phyloP scores from a whole-genome alignment of 2,113 vertebrate species.

The Hippolais icterina region DNA sequence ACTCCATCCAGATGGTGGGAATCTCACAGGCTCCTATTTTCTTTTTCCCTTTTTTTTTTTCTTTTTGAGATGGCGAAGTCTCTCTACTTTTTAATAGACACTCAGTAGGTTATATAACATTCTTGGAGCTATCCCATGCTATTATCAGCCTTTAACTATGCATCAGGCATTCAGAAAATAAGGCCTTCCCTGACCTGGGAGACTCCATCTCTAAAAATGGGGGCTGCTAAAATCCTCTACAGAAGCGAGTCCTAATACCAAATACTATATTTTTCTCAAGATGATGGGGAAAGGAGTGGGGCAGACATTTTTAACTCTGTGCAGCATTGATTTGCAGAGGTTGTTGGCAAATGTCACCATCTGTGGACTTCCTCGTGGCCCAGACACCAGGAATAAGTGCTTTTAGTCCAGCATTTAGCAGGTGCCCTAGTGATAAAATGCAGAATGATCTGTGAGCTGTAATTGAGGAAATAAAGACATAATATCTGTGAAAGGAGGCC shows the following conservation, averaged over 20 bases:
- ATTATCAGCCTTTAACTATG: slow-evolving; percentile 20
- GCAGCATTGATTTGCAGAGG: background rate
- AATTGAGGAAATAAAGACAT: background rate
- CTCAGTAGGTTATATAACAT: slow-evolving; percentile 44
- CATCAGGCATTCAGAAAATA: slow-evolving; percentile 26
- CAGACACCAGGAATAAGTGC: background rate
- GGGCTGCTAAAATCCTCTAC: background rate
- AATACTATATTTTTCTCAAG: background rate
- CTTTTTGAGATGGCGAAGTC: background rate
- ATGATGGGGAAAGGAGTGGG: background rate
- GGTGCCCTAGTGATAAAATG: background rate
- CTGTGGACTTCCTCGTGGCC: background rate
- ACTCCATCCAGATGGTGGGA: slow-evolving; percentile 67
- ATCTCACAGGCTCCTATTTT: slow-evolving; percentile 33
- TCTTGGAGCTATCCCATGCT: background rate
- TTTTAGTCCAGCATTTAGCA: background rate
- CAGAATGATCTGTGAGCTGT: background rate
- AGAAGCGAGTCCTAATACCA: background rate
- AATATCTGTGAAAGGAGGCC: background rate
- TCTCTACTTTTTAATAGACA: slow-evolving; percentile 20
- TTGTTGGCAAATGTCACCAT: background rate
- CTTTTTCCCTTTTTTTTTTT: background rate
- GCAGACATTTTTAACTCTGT: background rate
- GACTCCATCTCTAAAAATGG: background rate
- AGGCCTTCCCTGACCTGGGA: background rate